A percentile compares a stretch with the other conserved stretches of the same genome.
phyloP scores from a whole-genome alignment of 2,888 invertebrate genomes.

The Agrilus mali region DNA sequence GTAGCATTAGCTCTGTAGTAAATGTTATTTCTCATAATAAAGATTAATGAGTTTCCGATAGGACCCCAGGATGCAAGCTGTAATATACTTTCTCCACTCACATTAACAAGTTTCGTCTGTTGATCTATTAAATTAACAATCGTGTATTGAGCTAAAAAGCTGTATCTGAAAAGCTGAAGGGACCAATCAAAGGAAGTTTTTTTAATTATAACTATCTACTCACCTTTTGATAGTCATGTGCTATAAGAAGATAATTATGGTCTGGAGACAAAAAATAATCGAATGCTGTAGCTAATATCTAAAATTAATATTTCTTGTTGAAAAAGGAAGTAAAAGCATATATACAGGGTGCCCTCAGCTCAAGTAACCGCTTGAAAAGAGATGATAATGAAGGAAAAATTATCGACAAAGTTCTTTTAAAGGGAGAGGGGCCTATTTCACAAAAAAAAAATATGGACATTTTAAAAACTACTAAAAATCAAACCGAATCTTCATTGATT shows the following conservation, averaged over 20 bases:
- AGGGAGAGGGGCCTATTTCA: too few relatives aligned
- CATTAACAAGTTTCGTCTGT: conserved; percentile 30
- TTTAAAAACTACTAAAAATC: too few relatives aligned
- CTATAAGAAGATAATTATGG: conserved; percentile 47
- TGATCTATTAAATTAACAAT: conserved; percentile 49
- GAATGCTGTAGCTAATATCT: conserved; percentile 33
- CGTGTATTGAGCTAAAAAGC: conserved; percentile 62
- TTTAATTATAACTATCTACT: conserved; percentile 8
- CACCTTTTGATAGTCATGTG: conserved; percentile 51
- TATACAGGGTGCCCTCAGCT: too few relatives aligned
- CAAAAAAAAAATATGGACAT: too few relatives aligned
- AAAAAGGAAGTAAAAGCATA: too few relatives aligned
- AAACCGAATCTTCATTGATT: too few relatives aligned
- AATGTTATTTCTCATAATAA: conserved; percentile 63
- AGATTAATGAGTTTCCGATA: conserved; percentile 54
- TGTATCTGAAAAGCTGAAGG: conserved; percentile 62
- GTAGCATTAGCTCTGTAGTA: conserved; percentile 53
- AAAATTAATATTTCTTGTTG: conserved; percentile 12
- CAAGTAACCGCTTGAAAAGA: too few relatives aligned
- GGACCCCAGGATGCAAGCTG: conserved; percentile 73
- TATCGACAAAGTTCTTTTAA: too few relatives aligned
- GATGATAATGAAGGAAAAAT: too few relatives aligned
- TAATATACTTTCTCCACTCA: conserved; percentile 35
- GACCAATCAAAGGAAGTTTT: conserved; percentile 1
- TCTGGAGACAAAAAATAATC: conserved; percentile 52